phyloP scores from a whole-genome alignment of 2,797 vertebrate species.

The Alcedo atthis region DNA sequence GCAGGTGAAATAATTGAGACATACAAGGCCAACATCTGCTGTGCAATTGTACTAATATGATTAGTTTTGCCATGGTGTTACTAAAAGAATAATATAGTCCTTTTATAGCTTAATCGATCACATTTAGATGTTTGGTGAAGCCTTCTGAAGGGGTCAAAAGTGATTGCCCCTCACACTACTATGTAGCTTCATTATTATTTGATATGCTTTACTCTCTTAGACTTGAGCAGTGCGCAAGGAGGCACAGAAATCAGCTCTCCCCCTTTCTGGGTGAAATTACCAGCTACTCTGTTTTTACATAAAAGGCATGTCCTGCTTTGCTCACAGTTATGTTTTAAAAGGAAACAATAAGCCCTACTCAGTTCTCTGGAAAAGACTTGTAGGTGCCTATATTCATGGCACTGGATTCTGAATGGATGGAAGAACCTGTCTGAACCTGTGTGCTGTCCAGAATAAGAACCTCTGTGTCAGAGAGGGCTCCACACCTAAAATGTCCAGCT shows the following conservation, averaged over 20 bases:
- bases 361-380: not conserved
- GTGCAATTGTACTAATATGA: conserved; percentile 12
- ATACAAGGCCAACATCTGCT: conserved; percentile 20
- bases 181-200: not conserved
- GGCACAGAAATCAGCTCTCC: not conserved
- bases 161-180: not conserved
- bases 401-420: not conserved
- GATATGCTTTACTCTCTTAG: not conserved
- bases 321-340: not conserved
- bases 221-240: not conserved
- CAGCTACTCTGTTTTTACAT: not conserved
- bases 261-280: not conserved
- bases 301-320: not conserved
- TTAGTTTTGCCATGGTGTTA: conserved; percentile 39
- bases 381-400: not conserved
- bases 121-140: conserved; percentile 23
- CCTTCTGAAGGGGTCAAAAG: conserved; percentile 16
- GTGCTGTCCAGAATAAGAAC: not conserved
- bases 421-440: not conserved
- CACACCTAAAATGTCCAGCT: not conserved
- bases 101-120: conserved; percentile 33
- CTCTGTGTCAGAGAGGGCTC: not conserved
- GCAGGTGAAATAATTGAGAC: conserved; percentile 66
- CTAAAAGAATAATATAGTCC: conserved; percentile 17
- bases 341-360: not conserved